Conservation (phyloP, 64 coral and sea anemone genomes). For the Stichodactyla helianthus region DNA sequence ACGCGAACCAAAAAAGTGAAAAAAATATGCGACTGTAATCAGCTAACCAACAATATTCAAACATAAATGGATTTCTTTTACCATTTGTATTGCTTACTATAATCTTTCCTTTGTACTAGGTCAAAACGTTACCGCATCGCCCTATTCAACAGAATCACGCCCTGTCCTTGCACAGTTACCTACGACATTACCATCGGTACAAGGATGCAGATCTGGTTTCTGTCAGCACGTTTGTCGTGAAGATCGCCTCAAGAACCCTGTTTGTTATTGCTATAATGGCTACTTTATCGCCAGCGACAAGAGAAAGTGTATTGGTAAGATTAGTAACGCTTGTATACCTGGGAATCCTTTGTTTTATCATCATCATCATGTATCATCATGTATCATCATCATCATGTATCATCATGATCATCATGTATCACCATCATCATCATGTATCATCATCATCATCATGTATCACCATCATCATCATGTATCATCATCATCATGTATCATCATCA, state of each 20-base stretch:
- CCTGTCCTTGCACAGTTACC: neutral
- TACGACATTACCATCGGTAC: neutral
- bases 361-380: too few species aligned
- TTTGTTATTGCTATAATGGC: conserved; percentile 33
- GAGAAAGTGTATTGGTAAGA: conserved; percentile 35
- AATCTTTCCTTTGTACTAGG: neutral
- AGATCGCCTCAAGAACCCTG: neutral
- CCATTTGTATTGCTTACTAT: neutral
- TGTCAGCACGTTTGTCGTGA: conserved; percentile 44
- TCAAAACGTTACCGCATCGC: neutral
- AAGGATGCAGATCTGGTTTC: conserved; percentile 12
- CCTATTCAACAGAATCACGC: neutral
- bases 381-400: too few species aligned
- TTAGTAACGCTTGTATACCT: too few species aligned
- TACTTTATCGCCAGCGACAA: conserved; percentile 12
- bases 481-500: too few species aligned
- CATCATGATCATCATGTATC: too few species aligned
- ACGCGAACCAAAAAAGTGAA: too few species aligned
- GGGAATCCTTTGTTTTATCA: neutral
- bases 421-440: too few species aligned
- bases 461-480: too few species aligned
- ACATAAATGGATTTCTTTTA: too few species aligned
- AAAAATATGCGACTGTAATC: too few species aligned
- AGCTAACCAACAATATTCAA: too few species aligned
- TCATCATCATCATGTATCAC: too few species aligned